Evolutionary conservation across 92 coral and sea anemone genomes (phyloP), one percentile per base, ranked within the genome.

Genomic region (Epizoanthus scotinus): DNA sequence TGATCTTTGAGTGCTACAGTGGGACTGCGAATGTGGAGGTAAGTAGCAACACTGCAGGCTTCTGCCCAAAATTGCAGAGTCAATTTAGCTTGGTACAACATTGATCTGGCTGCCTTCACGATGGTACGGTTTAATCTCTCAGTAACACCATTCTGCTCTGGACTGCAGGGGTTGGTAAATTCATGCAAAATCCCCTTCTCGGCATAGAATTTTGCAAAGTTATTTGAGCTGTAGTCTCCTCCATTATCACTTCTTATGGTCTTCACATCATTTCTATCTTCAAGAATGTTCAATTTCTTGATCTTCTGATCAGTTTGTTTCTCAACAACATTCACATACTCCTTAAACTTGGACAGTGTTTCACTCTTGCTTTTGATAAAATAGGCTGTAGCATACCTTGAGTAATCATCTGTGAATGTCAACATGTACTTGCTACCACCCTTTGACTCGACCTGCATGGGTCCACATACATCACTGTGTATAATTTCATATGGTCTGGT

Each of bases 51-150:
- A 38, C 73, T 87, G 68, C 89, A 87, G 1, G 91, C 86, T 87
- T 85, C 91, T 44, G 91, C 91, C 94, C 91, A 87, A 58, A 80
- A 87, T 54, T 70, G 58, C 55, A 83, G 83, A 3, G 91, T 86
- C 28, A 90, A 50, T 20, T 71, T 72, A 22, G 88, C 92, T 52
- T 91, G 82, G 67, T 82, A 83, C 34, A 84, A 67, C 89, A 88
- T 84, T n/a, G 89, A 84, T 81, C 89, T 88, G 42, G 91, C 90
- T 82, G 88, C 78, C 84, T 88, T 89, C 77, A 90, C 78, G n/a
- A n/a, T n/a, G n/a, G n/a, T n/a, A n/a, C n/a, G 91, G 71, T 86
- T 90, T 86, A 84, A 73, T 54, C 80, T 60, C 63, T 83, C 85
- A 8, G 88, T 70, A 44, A 87, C 88, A 36, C 93, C 90, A 67